Evolutionary conservation across 1,140 invertebrate species (phyloP), one percentile per base, ranked within the genome.

Genomic region (Heliconius hermathena): DNA sequence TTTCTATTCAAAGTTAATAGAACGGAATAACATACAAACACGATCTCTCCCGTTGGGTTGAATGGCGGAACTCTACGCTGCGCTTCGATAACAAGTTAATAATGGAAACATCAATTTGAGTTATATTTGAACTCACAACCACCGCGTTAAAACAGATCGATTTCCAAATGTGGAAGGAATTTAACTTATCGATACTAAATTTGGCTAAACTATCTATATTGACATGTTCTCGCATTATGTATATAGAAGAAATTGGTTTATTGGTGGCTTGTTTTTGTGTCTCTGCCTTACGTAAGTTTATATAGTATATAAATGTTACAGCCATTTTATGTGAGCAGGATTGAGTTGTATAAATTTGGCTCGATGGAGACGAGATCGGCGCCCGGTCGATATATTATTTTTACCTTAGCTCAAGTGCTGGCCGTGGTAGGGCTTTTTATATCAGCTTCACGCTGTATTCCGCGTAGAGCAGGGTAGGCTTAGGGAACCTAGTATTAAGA

Each of bases 331-430:
- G 60, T 29, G 60, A 16, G 26, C 22, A 66, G 60, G 11, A 66
- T 66, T 66, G 60, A 66, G 60, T 66, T 66, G 60, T 66, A 66
- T 66, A 66, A 66, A 29, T 66, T 66, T 29, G 60, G 60, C 26
- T 29, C 60, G 60, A 66, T 16, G 60, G 60, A 13, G 9, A 66
- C 60, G 22, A 66, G 60, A 66, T 22, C 54, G 54, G 26, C 60
- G 60, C 26, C 13, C 60, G 60, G 22, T 66, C 60, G 60, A 66
- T 66, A 66, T 26, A 60, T 60, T 60, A 29, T 66, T 66, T 52
- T 66, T 66, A 66, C 60, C 60, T 66, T 66, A 16, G n/a, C 54
- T 29, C 8, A 0, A 29, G 60, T 29, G 60, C 60, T 29, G 26
- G 3, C 3, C 13, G 9, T 29, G 22, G 13, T 66, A 29, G 11